Evolutionary conservation across 2,113 vertebrate genomes (phyloP), one percentile per base, ranked within the genome.

Genomic region (Poeciliopsis occidentalis): DNA sequence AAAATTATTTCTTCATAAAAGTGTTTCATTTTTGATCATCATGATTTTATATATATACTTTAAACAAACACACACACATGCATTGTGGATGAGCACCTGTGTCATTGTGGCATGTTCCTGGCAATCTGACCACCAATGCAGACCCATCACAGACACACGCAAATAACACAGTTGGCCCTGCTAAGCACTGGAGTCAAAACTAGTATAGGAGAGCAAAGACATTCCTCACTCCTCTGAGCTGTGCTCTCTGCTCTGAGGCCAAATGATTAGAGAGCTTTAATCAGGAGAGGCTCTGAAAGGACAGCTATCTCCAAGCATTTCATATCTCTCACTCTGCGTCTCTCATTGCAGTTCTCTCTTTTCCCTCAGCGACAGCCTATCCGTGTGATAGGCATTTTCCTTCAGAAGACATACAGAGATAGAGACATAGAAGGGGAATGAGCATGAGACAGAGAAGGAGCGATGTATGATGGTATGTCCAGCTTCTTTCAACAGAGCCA

Each of bases 201-300:
- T 73, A 85, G 82, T 30, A 79, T 83, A 85, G 17, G 75, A 89
- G 88, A 93, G 90, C 91, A 91, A 92, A 93, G 91, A 67, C 92
- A 92, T 93, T 92, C 92, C 91, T 89, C 67, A 71, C 82, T 75
- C 67, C 74, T 87, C 75, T 57, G 82, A 84, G 84, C 85, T 86
- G 81, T 47, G 67, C 87, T 87, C 89, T 89, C 86, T 91, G 84
- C 91, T 92, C 91, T 90, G 88, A 80, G 81, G 86, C 91, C 91
- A 92, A 92, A 81, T 90, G 90, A 92, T 94, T 93, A 90, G 89
- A 91, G 83, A 7, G 26, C 79, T 79, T 87, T 92, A 93, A 94
- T 94, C 92, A 93, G 91, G 71, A 62, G 81, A 89, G 90, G 91
- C 91, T 89, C 87, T 91, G 92, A 93, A 90, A 94, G 93, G 86